A percentile compares a stretch with the other conserved stretches of the same genome.
These are phyloP conservation scores for Crambe crambe DNA, from an alignment of 37 sponge, comb jelly and placozoan species.

Conservation along the genomic window DNA sequence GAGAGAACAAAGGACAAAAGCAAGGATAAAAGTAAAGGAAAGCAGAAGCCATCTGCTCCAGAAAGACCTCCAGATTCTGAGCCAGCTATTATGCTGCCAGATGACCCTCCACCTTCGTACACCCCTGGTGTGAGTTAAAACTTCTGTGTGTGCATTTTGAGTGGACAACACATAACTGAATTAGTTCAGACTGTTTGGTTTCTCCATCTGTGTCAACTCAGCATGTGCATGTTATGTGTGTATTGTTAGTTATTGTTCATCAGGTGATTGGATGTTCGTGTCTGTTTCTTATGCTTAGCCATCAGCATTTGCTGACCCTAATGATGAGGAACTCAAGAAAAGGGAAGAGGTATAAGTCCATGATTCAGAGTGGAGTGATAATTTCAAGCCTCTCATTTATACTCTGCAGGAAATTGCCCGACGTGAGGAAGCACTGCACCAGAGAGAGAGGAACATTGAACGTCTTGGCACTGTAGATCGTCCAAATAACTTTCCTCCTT, in stretches of 20 bases:
- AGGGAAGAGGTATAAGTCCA: conserved; percentile 46
- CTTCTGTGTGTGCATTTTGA: too few species aligned
- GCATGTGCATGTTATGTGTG: too few species aligned
- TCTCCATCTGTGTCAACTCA: too few species aligned
- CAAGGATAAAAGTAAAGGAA: conserved; percentile 22
- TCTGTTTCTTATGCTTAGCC: too few species aligned
- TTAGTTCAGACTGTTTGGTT: too few species aligned
- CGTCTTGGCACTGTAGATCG: conserved; percentile 47
- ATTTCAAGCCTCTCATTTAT: background rate
- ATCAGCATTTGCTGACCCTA: background rate
- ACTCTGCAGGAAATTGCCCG: conserved; percentile 55
- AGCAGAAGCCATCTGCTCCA: conserved; percentile 32
- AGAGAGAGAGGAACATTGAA: conserved; percentile 52
- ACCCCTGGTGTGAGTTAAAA: conserved; percentile 54
- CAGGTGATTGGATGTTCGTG: too few species aligned
- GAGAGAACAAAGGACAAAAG: too few species aligned
- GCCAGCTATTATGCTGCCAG: conserved; percentile 50
- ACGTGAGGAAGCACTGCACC: conserved; percentile 41
- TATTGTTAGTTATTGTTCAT: too few species aligned
- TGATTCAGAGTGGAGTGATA: background rate
- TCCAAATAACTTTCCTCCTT: conserved; percentile 91
- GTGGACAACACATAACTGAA: too few species aligned
- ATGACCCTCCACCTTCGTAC: conserved; percentile 54
- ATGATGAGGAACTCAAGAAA: conserved; percentile 38
- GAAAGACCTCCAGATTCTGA: conserved; percentile 7